These are phyloP conservation scores for Sebastes aleutianus DNA, from an alignment of 2,797 vertebrate genomes.

Conservation along the genomic window DNA sequence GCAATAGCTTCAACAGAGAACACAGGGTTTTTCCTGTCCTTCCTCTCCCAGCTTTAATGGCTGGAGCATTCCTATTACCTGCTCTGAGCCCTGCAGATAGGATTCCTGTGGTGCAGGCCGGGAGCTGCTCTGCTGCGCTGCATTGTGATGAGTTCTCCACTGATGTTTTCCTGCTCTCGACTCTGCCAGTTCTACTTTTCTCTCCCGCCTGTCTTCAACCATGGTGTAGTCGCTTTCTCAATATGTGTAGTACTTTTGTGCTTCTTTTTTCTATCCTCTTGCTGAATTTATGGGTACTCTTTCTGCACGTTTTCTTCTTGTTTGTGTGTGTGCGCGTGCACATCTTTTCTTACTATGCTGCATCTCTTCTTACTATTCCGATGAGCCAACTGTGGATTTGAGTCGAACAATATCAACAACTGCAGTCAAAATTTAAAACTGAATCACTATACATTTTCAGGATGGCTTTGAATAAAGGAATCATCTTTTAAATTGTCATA, in stretches of 20 bases:
- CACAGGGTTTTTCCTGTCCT: constrained; percentile 73
- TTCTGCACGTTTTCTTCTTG: neutral
- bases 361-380: constrained; percentile 8
- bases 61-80: constrained; percentile 84
- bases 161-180: constrained; percentile 80
- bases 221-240: constrained; percentile 42
- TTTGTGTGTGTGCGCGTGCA: neutral
- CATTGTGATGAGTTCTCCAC: constrained; percentile 84
- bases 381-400: neutral
- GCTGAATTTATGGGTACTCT: constrained; percentile 34
- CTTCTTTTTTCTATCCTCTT: constrained; percentile 23
- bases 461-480: neutral
- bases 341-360: neutral
- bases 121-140: constrained; percentile 79
- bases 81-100: constrained; percentile 82
- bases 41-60: constrained; percentile 78
- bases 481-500: neutral
- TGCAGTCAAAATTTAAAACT: neutral
- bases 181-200: constrained; percentile 77
- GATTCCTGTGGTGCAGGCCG: constrained; percentile 78
- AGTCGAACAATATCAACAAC: neutral
- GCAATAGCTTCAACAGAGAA: constrained; percentile 70
- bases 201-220: constrained; percentile 51
- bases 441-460: neutral
- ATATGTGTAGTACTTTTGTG: constrained; percentile 38